Percentiles rank a stretch among this genome's conserved stretches.
Conservation (phyloP, 2,797 vertebrate genomes). For the Melanotaenia parkinsoni region DNA sequence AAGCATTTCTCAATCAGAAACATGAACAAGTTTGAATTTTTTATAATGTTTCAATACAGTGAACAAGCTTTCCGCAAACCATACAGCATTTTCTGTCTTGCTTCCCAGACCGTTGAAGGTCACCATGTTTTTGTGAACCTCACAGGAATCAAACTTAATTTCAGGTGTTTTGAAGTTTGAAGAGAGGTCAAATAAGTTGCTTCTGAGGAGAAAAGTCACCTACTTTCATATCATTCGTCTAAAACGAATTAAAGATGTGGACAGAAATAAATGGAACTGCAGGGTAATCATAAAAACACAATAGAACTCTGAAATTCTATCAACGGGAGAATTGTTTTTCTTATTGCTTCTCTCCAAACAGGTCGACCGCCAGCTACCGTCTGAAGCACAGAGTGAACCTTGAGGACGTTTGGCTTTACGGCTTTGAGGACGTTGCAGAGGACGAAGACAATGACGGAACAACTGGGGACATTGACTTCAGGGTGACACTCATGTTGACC, state of each 20-base stretch:
- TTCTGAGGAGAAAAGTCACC: not conserved
- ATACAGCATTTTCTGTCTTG: not conserved
- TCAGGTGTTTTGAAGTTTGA: not conserved
- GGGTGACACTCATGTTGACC: constrained; percentile 68
- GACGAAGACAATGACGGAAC: constrained; percentile 51
- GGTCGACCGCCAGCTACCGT: constrained; percentile 75
- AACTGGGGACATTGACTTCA: constrained; percentile 36
- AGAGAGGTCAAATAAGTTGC: not conserved
- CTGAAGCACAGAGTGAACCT: constrained; percentile 76
- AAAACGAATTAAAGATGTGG: not conserved
- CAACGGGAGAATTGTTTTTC: not conserved
- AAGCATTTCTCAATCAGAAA: not conserved
- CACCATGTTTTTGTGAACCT: not conserved
- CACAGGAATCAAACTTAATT: not conserved
- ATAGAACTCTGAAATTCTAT: not conserved
- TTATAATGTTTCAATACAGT: not conserved
- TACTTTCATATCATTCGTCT: not conserved
- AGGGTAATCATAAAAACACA: not conserved
- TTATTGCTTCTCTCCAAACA: constrained; percentile 41
- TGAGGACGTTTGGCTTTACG: constrained; percentile 67
- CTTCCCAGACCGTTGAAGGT: not conserved
- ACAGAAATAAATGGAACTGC: not conserved
- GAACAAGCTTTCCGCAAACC: not conserved
- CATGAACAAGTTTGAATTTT: not conserved
- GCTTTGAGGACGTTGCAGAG: constrained; percentile 64